Conservation (phyloP, 2,113 vertebrate species). For the Muntiacus muntjak region DNA sequence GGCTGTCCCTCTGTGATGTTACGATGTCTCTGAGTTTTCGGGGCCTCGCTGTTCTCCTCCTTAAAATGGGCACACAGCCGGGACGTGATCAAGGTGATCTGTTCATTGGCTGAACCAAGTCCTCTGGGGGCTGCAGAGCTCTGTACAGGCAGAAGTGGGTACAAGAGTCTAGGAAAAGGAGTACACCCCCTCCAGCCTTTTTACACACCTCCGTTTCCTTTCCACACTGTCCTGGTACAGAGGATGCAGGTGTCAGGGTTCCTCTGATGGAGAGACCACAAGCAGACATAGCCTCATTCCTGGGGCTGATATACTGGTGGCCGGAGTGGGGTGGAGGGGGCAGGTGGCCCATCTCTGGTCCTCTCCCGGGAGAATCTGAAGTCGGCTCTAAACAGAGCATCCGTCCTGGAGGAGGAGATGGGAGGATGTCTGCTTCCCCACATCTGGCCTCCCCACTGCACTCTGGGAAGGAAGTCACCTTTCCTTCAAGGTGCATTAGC, state of each 20-base stretch:
- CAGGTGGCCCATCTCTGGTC: rapidly evolving
- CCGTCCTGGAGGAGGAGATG: not conserved
- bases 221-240: rapidly evolving
- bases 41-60: not conserved
- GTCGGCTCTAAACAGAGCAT: not conserved
- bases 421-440: not conserved
- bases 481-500: not conserved
- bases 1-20: rapidly evolving
- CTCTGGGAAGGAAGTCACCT: not conserved
- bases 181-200: rapidly evolving
- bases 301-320: not conserved
- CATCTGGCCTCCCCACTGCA: not conserved
- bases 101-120: not conserved
- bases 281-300: rapidly evolving
- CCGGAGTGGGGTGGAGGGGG: rapidly evolving
- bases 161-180: not conserved
- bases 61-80: rapidly evolving
- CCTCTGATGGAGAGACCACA: not conserved
- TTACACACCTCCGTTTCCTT: rapidly evolving
- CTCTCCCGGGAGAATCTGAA: rapidly evolving
- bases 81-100: not conserved
- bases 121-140: not conserved
- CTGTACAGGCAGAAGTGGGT: not conserved
- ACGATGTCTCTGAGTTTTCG: not conserved
- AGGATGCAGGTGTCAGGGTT: not conserved